Evolutionary conservation across 2,797 vertebrate genomes (phyloP).

Genomic region (Nyctalus aviator): DNA sequence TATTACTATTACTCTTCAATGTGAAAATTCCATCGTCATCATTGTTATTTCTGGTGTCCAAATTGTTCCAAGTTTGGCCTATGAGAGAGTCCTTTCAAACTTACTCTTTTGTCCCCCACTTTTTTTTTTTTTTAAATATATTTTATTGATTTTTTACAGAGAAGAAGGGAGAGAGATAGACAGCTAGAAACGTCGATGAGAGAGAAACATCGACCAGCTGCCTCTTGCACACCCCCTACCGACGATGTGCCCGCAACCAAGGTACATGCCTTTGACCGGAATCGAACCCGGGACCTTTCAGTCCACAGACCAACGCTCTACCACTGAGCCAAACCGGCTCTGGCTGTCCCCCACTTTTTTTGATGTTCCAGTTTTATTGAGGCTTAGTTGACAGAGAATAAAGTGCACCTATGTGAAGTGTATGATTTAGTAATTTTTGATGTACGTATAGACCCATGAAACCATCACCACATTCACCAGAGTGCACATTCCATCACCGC

Average conservation of each 20-base stretch:
- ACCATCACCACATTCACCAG: background rate
- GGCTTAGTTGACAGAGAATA: background rate
- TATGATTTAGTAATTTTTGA: background rate
- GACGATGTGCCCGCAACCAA: too few species aligned
- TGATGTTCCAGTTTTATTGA: background rate
- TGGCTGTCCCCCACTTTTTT: background rate
- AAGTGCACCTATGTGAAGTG: background rate
- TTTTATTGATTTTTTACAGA: too few species aligned
- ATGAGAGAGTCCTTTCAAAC: background rate
- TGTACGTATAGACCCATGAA: background rate
- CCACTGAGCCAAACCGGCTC: too few species aligned
- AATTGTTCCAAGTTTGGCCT: background rate
- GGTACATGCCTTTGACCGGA: too few species aligned
- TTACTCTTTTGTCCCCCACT: background rate
- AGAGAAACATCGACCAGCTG: too few species aligned
- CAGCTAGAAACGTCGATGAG: too few species aligned
- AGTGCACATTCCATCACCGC: too few species aligned
- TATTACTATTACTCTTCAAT: background rate
- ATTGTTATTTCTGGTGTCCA: background rate
- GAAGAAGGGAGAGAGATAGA: too few species aligned
- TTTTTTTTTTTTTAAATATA: too few species aligned
- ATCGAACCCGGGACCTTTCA: too few species aligned
- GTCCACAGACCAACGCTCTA: too few species aligned
- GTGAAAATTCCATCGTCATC: background rate
- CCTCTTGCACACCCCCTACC: too few species aligned